These are phyloP conservation scores for Plebejus melissa DNA, from an alignment of 2,888 invertebrate species.

Conservation along the genomic window DNA sequence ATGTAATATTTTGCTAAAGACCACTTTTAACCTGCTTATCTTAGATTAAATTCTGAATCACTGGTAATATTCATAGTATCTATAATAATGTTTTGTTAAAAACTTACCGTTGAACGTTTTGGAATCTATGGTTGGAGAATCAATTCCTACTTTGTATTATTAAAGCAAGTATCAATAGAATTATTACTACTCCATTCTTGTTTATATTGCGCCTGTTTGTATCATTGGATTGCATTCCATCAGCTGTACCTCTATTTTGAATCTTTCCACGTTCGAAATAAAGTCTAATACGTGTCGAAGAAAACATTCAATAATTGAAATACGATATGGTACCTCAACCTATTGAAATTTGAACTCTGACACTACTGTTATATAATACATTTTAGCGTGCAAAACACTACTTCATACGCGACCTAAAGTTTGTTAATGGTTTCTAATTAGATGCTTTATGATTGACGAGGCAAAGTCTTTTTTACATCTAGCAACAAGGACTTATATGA, in stretches of 20 bases:
- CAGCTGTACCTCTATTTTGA: slow-evolving; percentile 46
- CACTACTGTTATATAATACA: slow-evolving; percentile 44
- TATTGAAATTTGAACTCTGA: slow-evolving; percentile 54
- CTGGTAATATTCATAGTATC: not conserved
- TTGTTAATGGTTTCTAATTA: slow-evolving; percentile 58
- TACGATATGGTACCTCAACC: slow-evolving; percentile 51
- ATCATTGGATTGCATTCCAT: slow-evolving; percentile 62
- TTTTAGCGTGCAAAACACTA: slow-evolving; percentile 46
- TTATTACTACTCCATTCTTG: slow-evolving; percentile 33
- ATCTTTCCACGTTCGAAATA: slow-evolving; percentile 51
- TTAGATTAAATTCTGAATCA: not conserved
- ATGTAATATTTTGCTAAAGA: not conserved
- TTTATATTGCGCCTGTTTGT: slow-evolving; percentile 32
- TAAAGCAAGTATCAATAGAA: slow-evolving; percentile 30
- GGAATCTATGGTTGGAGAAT: not conserved
- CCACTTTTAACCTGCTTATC: not conserved
- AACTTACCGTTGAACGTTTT: not conserved
- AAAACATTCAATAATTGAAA: slow-evolving; percentile 61
- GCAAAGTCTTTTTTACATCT: slow-evolving; percentile 54
- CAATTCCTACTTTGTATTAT: not conserved
- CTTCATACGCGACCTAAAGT: slow-evolving; percentile 51
- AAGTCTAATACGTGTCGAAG: slow-evolving; percentile 54
- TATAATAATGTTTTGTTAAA: not conserved
- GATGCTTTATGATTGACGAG: slow-evolving; percentile 49
- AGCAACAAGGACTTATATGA: slow-evolving; percentile 44